Base-by-base conservation (phyloP, 2,113 vertebrate genomes). In the Ictalurus furcatus region DNA sequence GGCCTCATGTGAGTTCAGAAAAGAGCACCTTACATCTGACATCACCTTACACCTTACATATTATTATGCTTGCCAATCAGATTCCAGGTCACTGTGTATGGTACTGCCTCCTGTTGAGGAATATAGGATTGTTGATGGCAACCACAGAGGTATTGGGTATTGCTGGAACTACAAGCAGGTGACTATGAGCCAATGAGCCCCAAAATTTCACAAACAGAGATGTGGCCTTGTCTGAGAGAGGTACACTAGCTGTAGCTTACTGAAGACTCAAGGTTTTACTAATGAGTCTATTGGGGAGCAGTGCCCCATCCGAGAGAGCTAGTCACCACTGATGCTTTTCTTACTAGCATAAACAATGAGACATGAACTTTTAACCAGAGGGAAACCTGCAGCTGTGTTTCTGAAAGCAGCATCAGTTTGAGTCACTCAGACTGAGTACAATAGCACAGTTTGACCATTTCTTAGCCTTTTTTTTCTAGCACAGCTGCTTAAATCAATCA, bases 401-500 rank as follows among this genome's bases (percentile, higher is more conserved):
- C 40, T 78, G 56, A 85, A 59, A 79, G 83, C 58, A 74, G 16
- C 16, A n/a, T 76, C 69, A 34, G 23, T 44, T 54, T 30, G 54
- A 69, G 85, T 88, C 56, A 85, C 37, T 85, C 74, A 40, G 30
- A 87, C 69, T 79, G 84, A 84, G 59, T 84, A 79, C 79, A 79
- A 59, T 76, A 84, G 88, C 69, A 78, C 84, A 88, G 21, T 84
- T 90, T 56, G 44, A 54, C 84, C 34, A 61, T 76, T 83, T 84
- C 61, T 88, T 76, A 86, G 83, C 40, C 73, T 8, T 44, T 85
- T 85, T 88, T 84, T 78, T 81, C 89, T 81, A 65, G 67, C 85
- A 80, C 54, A 82, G 78, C 84, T 84, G 86, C 40, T 90, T 87
- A 87, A 90, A 90, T 88, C 84, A 85, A 87, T 90, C 86, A 84